Evolutionary conservation across 2,113 vertebrate genomes (phyloP).

Genomic region (Ameiurus melas): DNA sequence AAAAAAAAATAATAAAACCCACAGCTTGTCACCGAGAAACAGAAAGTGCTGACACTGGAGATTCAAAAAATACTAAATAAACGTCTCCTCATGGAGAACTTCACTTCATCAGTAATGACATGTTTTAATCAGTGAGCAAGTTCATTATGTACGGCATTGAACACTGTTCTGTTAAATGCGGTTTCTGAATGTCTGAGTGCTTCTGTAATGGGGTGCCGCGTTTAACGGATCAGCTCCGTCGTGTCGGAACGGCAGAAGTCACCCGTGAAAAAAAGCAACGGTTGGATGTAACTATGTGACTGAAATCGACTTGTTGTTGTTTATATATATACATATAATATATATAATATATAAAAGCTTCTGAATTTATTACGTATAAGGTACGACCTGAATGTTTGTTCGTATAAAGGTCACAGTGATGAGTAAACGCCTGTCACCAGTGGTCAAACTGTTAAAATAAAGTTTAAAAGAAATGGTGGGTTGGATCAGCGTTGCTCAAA

Average conservation of each 20-base stretch:
- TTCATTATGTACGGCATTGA: neutral
- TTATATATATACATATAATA: too few species aligned
- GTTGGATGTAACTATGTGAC: neutral
- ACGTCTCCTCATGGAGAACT: neutral
- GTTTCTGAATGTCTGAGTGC: neutral
- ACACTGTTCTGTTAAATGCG: neutral
- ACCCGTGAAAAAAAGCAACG: neutral
- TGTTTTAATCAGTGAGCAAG: neutral
- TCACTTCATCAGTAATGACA: neutral
- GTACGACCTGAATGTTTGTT: neutral
- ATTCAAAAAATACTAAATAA: neutral
- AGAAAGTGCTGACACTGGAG: neutral
- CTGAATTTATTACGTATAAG: neutral
- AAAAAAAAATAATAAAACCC: neutral
- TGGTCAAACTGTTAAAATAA: slow-evolving; percentile 14
- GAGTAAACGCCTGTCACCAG: neutral
- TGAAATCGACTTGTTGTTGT: neutral
- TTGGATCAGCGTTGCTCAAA: neutral
- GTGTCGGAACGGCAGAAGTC: neutral
- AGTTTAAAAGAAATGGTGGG: neutral
- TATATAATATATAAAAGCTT: neutral
- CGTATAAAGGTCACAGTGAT: slow-evolving; percentile 1
- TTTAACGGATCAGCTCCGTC: neutral
- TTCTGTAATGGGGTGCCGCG: neutral
- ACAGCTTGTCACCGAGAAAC: neutral